Base-by-base conservation (phyloP, 2,888 invertebrate species). In the Tenthredo notha region DNA sequence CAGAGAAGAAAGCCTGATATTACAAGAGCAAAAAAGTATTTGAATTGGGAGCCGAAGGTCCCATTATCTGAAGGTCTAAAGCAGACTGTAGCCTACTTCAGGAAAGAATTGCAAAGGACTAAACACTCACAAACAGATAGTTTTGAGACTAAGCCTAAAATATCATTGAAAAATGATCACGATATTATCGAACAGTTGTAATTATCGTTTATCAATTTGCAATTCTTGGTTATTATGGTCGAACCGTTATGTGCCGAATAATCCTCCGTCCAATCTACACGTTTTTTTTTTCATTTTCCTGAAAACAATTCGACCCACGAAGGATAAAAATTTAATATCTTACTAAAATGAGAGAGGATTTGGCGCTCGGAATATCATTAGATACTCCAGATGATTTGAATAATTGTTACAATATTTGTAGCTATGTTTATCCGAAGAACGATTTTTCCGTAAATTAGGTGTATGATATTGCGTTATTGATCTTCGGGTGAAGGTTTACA, bases 1-100 rank as follows among this genome's bases (percentile, higher is more conserved):
- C 98, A 98, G 92, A 95, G 98, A 87, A 95, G 99, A 75, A 96
- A 97, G 88, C 99, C 99, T 0, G 98, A 99, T 93, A 99, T 99
- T 88, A 95, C 96, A 0, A 94, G 98, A 85, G 99, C 99, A 4
- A 97, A 97, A 90, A 95, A 95, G 86, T 95, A 96, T 90, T 94
- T 99, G 18, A 95, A 97, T 86, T 99, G 99, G 99, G 96, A 97
- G 91, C 99, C 99, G 10, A 98, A 97, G 95, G 97, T 98, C 18
- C 95, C 97, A 2, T 94, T 99, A 89, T 95, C 96, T 93, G 96
- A 96, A 85, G 99, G 99, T 40, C 95, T 99, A 18, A 96, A 97
- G 90, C 97, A 96, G 94, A 99, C 99, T 47, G 98, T 99, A 86
- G 96, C 97, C 86, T 99, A 99, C 93, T 99, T 99, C 94, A 96